These are phyloP conservation scores for Mesembrinibis cayennensis DNA, from an alignment of 2,113 vertebrate genomes.

Conservation along the genomic window DNA sequence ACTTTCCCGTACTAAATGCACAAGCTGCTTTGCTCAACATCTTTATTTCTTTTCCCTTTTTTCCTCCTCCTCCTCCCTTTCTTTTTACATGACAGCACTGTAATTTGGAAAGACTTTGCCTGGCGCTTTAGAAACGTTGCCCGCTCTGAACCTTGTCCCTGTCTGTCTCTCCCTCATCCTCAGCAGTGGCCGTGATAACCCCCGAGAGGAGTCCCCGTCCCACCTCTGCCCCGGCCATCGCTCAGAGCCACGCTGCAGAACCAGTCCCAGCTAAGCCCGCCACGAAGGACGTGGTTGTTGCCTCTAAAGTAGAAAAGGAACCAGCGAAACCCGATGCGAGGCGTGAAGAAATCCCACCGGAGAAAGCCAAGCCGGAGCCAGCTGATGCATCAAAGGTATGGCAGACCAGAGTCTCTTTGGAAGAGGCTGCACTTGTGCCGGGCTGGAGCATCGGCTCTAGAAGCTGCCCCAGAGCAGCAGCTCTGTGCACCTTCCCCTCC, in stretches of 20 bases:
- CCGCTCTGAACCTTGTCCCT: not conserved
- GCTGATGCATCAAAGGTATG: slow-evolving; percentile 83
- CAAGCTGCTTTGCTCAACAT: slow-evolving; percentile 49
- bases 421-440: not conserved
- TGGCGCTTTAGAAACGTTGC: not conserved
- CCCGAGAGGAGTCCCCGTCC: slow-evolving; percentile 88
- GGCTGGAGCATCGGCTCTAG: not conserved
- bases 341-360: slow-evolving; percentile 62
- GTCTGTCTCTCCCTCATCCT: not conserved
- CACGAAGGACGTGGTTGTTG: not conserved
- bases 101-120: slow-evolving; percentile 5
- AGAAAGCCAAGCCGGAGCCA: slow-evolving; percentile 68
- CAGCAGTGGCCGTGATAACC: slow-evolving; percentile 80
- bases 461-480: not conserved
- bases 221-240: slow-evolving; percentile 90
- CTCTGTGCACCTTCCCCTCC: not conserved
- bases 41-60: not conserved
- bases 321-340: slow-evolving; percentile 72
- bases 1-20: not conserved
- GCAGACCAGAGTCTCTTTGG: not conserved
- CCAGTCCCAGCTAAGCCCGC: slow-evolving; percentile 45
- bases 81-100: not conserved
- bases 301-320: slow-evolving; percentile 70
- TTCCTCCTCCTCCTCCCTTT: not conserved
- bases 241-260: slow-evolving; percentile 81